These are phyloP conservation scores for Silurus meridionalis DNA, from an alignment of 2,113 vertebrate species.

Conservation along the genomic window DNA sequence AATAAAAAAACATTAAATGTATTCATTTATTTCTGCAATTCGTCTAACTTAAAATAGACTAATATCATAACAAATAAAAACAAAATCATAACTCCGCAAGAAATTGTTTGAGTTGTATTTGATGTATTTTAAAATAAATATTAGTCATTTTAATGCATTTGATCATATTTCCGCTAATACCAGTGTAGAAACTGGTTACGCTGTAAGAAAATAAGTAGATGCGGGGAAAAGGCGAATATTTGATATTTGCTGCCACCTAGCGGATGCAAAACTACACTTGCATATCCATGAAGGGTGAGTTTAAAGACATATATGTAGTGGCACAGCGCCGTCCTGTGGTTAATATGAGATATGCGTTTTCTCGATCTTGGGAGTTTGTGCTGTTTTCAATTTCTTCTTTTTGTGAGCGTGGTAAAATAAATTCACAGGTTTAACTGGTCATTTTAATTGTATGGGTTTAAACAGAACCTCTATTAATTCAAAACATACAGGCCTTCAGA, in stretches of 20 bases:
- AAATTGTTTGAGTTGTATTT: neutral
- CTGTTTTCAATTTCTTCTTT: neutral
- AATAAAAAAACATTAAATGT: neutral
- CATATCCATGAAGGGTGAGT: neutral
- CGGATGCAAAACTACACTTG: conserved; percentile 37
- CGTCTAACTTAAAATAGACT: too few species aligned
- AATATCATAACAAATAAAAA: neutral
- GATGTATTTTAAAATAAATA: neutral
- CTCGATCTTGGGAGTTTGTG: neutral
- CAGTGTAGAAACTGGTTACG: neutral
- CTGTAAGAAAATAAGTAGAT: neutral
- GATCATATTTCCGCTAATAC: neutral
- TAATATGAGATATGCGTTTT: neutral
- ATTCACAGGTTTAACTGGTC: neutral
- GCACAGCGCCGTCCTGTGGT: conserved; percentile 63
- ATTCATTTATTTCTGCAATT: neutral
- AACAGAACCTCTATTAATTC: neutral
- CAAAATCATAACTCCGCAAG: neutral
- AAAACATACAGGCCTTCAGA: neutral
- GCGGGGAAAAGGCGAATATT: neutral
- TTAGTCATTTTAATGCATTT: neutral
- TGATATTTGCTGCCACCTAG: conserved; percentile 68
- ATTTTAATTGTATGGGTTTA: neutral
- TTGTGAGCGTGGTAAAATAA: neutral
- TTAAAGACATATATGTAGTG: conserved; percentile 37